Evolutionary conservation across 2,888 invertebrate species (phyloP), one percentile per base, ranked within the genome.

Genomic region (Allacma fusca): DNA sequence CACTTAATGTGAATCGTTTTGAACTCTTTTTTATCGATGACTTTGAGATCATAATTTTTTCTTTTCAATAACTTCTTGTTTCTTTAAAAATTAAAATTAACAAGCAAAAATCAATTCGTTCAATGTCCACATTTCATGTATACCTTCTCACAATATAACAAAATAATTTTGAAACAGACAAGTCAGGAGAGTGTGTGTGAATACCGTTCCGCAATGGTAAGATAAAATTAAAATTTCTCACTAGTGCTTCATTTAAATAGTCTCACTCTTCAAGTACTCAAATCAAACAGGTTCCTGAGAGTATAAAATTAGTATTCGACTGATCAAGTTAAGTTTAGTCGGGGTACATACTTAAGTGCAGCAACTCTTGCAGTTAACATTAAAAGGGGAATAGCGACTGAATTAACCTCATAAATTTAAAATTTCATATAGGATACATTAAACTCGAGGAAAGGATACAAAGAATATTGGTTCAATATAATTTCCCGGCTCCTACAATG

Each of bases 1-100:
- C 50, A 71, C 71, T 72, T 59, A 72, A 72, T 72, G 72, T 59
- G 72, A 72, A 72, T 59, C 23, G 50, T 72, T 69, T 73, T 73
- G 62, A 73, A 73, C 70, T 70, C 70, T 44, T 70, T 26, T 44
- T 19, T 23, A 67, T 65, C 44, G 21, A 62, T 72, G 40, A 72
- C 72, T 62, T 72, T 72, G 72, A 72, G 72, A 72, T 72, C 72
- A 72, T 57, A 43, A 2, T n/a, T n/a, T 50, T 19, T n/a, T 50
- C 50, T 5, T 12, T 50, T n/a, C 5, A 50, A 50, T 19, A 19
- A n/a, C 50, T 50, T 50, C 44, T 70, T 43, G 1, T n/a, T 68
- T 44, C 44, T 21, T 19, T 40, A 68, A 68, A n/a, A 40, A 68
- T n/a, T n/a, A 34, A 40, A 67, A 26, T 16, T 67, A 68, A 40